phyloP scores from a whole-genome alignment of 2,888 invertebrate genomes.

The Anticlea derivata region DNA sequence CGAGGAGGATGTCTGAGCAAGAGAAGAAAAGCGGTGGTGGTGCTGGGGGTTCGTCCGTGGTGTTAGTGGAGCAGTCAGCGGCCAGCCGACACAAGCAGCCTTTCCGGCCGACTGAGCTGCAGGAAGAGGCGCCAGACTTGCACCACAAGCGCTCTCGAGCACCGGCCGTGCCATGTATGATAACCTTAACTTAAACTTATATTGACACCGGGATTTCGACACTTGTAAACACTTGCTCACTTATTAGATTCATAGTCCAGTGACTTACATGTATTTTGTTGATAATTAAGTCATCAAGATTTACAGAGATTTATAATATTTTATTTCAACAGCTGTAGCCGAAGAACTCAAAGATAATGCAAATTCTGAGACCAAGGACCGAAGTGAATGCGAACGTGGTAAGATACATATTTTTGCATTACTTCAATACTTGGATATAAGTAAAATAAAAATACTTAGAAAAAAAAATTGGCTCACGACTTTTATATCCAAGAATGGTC shows the following conservation, averaged over 20 bases:
- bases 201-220: neutral
- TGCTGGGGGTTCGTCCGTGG: slow-evolving; percentile 45
- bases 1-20: slow-evolving; percentile 66
- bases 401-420: slow-evolving; percentile 29
- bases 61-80: slow-evolving; percentile 58
- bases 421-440: neutral
- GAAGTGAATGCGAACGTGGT: slow-evolving; percentile 50
- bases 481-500: no score
- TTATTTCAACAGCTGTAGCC: slow-evolving; percentile 46
- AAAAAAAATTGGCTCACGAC: no score
- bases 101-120: slow-evolving; percentile 53
- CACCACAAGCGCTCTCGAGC: slow-evolving; percentile 61
- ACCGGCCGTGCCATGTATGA: slow-evolving; percentile 60
- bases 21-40: slow-evolving; percentile 54
- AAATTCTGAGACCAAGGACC: slow-evolving; percentile 42
- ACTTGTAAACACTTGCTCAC: neutral
- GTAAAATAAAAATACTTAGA: no score
- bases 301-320: no score
- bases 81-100: slow-evolving; percentile 53
- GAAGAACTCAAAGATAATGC: slow-evolving; percentile 54
- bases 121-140: slow-evolving; percentile 49
- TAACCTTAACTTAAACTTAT: neutral
- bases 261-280: no score
- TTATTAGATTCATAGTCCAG: no score
- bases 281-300: no score